phyloP scores from a whole-genome alignment of 2,113 vertebrate genomes.

The Gobiocypris rarus region DNA sequence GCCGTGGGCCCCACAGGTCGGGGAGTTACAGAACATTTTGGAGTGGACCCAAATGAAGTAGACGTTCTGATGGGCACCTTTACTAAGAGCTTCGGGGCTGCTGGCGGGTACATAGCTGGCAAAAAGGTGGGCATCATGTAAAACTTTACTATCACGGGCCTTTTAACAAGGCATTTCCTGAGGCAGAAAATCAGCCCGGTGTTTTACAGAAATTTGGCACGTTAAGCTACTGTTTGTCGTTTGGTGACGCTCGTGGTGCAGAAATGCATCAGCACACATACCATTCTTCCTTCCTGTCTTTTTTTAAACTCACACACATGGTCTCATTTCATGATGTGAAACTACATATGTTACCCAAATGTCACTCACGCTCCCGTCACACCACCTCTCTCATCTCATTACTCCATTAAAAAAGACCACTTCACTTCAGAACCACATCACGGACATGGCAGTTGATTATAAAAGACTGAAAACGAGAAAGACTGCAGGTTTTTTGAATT shows the following conservation, averaged over 20 bases:
- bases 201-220: not conserved
- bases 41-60: conserved; percentile 86
- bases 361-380: conserved; percentile 61
- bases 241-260: not conserved
- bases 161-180: not conserved
- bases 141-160: not conserved
- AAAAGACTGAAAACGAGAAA: conserved; percentile 67
- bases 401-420: conserved; percentile 75
- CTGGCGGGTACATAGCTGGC: conserved; percentile 93
- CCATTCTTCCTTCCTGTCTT: not conserved
- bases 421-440: conserved; percentile 75
- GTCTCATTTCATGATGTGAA: conserved; percentile 24
- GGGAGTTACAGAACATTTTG: conserved; percentile 95
- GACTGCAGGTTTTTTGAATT: conserved; percentile 73
- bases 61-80: conserved; percentile 98
- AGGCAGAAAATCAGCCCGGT: not conserved
- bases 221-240: not conserved
- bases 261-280: not conserved
- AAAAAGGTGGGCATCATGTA: conserved; percentile 78
- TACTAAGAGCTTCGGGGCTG: conserved; percentile 93
- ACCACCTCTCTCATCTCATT: conserved; percentile 62
- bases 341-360: conserved; percentile 72
- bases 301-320: not conserved
- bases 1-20: conserved; percentile 86
- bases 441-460: conserved; percentile 73